Base-by-base conservation (phyloP, 2,113 vertebrate genomes). In the Noctilio leporinus region DNA sequence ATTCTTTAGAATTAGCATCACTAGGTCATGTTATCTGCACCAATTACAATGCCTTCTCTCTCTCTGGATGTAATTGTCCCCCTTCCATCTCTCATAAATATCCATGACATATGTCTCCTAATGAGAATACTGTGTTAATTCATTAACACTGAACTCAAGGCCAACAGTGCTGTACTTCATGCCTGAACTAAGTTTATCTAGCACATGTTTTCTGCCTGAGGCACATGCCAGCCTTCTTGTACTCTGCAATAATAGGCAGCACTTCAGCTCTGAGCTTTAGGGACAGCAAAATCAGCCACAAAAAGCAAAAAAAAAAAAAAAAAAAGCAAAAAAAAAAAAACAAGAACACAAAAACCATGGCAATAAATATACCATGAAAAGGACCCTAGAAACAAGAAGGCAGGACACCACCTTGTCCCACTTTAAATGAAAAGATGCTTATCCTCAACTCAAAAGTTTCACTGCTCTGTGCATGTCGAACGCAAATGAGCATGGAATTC, bases 401-500 rank as follows among this genome's bases (percentile, higher is more conserved):
- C 24, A 45, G 38, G 11, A 7, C 0, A 1, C 22, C 22, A 6
- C 76, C 76, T 7, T 5, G 72, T 11, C 15, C 26, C 2, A 3
- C 30, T 69, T 55, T 28, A 6, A 38, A 59, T 33, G 9, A 49
- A 7, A 70, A 43, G 14, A 11, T 1, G 20, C 30, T n/a, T 30
- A 14, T 80, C 47, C 28, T 38, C 51, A 64, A 2, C 17, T 51
- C 17, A 43, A 43, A 16, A 11, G 7, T 30, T 10, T 16, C 16
- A 53, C 17, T 24, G 2, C 24, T 19, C 40, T 45, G 15, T 24
- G 15, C 5, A 0, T 10, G 9, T 8, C 8, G n/a, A n/a, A n/a
- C 0, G 1, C 35, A 20, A 1, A 1, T 1, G 5, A 17, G 22
- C 43, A 1, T 45, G 10, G 6, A 55, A 8, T 30, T 4, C 49